Conservation (phyloP, 2,113 vertebrate genomes). For the Notarius quadriscutis region DNA sequence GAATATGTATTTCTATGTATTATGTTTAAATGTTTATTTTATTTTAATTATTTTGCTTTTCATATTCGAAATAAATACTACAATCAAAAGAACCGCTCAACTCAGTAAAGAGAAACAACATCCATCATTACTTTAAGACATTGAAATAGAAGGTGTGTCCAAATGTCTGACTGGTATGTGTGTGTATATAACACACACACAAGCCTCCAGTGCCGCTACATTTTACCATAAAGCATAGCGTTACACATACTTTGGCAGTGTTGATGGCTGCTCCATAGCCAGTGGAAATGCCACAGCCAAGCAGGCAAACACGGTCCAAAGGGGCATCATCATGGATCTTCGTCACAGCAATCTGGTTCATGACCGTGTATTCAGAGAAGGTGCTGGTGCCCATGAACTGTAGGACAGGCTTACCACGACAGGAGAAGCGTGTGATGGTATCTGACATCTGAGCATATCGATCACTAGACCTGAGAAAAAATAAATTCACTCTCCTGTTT, state of each 20-base stretch:
- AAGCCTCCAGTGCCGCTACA: background rate
- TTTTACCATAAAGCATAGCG: background rate
- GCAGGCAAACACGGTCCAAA: slow-evolving; percentile 79
- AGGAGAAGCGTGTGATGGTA: slow-evolving; percentile 74
- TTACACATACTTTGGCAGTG: slow-evolving; percentile 72
- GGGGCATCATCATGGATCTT: slow-evolving; percentile 78
- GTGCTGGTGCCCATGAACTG: slow-evolving; percentile 80
- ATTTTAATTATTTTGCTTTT: too few relatives aligned
- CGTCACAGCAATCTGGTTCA: slow-evolving; percentile 69
- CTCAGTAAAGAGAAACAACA: too few relatives aligned
- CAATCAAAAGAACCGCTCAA: too few relatives aligned
- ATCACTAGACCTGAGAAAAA: slow-evolving; percentile 58
- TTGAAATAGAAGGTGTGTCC: too few relatives aligned
- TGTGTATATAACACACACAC: too few relatives aligned
- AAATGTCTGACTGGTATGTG: too few relatives aligned
- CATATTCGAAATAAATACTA: too few relatives aligned
- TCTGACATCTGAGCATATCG: slow-evolving; percentile 63
- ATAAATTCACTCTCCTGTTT: background rate
- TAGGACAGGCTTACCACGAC: slow-evolving; percentile 76
- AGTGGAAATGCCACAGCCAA: slow-evolving; percentile 79
- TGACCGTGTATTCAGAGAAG: slow-evolving; percentile 83
- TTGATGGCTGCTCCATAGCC: slow-evolving; percentile 84
- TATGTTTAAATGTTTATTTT: too few relatives aligned
- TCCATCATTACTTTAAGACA: too few relatives aligned
- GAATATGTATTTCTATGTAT: too few relatives aligned